Conservation (phyloP, 1,140 invertebrate species). For the Lamellibrachia luymesi region DNA sequence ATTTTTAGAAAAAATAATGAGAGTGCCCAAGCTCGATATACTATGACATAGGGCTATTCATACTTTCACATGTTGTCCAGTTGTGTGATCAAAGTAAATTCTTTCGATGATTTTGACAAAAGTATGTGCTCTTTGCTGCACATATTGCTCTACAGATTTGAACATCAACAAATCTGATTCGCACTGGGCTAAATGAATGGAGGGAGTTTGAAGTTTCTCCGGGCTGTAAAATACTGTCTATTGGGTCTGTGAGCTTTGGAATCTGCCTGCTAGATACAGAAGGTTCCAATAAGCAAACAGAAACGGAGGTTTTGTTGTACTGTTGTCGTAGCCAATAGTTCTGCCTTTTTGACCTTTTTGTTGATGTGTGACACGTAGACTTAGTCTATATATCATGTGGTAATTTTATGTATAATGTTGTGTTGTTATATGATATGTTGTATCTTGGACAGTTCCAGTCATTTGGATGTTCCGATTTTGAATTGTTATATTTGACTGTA, state of each 20-base stretch:
- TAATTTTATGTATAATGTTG: background rate
- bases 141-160: no score
- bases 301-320: background rate
- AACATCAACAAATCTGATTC: no score
- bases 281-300: background rate
- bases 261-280: background rate
- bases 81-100: no score
- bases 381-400: background rate
- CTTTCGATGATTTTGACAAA: no score
- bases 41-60: no score
- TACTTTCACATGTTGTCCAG: no score
- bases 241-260: background rate
- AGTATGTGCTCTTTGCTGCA: no score
- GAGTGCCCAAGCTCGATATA: no score
- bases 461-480: background rate
- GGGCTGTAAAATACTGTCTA: background rate
- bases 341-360: background rate
- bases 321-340: background rate
- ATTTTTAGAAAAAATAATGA: no score
- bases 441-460: background rate
- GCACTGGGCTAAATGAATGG: no score
- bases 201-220: background rate
- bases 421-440: background rate
- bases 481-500: conserved; percentile 6
- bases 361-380: background rate